Conservation (phyloP, 2,113 vertebrate species). For the Actenoides lindsayi region DNA sequence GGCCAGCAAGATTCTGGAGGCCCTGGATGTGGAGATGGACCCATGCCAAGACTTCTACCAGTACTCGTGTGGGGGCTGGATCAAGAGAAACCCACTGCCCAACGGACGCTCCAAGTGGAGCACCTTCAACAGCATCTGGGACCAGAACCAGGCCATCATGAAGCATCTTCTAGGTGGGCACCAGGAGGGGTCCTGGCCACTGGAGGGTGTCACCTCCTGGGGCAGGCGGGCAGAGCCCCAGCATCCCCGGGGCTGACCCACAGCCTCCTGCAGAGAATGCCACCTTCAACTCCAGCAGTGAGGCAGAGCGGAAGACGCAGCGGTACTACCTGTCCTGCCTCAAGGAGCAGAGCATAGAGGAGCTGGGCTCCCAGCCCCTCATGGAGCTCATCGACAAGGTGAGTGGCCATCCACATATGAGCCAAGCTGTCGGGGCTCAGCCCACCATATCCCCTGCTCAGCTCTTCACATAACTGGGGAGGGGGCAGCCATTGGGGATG, state of each 20-base stretch:
- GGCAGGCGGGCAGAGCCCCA: rapidly evolving
- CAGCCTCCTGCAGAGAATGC: conserved; percentile 81
- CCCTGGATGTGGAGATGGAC: conserved; percentile 84
- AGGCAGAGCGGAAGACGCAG: conserved; percentile 94
- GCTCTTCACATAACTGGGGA: rapidly evolving
- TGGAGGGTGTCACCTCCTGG: rapidly evolving
- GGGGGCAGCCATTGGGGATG: not conserved
- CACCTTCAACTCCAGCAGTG: conserved; percentile 95
- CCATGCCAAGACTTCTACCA: conserved; percentile 98
- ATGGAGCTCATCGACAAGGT: conserved; percentile 93
- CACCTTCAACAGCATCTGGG: conserved; percentile 98
- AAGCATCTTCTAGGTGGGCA: conserved; percentile 92
- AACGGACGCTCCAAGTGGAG: conserved; percentile 94
- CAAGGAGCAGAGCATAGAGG: conserved; percentile 89
- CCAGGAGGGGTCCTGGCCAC: rapidly evolving
- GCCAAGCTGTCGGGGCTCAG: not conserved
- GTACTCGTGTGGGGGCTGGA: conserved; percentile 95
- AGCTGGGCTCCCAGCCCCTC: conserved; percentile 91
- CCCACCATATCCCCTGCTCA: rapidly evolving
- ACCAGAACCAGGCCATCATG: conserved; percentile 96
- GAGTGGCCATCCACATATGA: not conserved
- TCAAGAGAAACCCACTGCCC: conserved; percentile 92
- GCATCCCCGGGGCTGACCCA: not conserved
- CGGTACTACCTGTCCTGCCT: conserved; percentile 95
- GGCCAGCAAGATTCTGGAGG: conserved; percentile 92